phyloP scores from a whole-genome alignment of 2,113 vertebrate species.

The Romanogobio albipinnatus region DNA sequence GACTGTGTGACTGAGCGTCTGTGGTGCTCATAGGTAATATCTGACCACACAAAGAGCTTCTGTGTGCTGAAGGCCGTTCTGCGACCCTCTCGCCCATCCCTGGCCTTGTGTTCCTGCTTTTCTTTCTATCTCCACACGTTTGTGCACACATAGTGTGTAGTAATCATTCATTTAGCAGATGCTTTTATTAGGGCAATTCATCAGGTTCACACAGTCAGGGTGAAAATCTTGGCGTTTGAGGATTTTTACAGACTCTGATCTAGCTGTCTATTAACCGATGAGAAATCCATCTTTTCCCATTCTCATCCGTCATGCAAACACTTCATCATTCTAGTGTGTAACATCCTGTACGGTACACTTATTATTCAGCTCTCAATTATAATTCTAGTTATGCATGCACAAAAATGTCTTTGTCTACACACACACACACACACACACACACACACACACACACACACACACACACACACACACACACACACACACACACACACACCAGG shows the following conservation, averaged over 20 bases:
- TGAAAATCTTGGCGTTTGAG: neutral
- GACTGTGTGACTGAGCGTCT: neutral
- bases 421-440: neutral
- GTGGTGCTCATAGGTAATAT: neutral
- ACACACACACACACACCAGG: neutral
- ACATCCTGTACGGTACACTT: neutral
- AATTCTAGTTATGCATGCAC: neutral
- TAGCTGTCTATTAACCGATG: neutral
- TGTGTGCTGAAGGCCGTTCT: constrained; percentile 16
- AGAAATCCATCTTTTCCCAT: neutral
- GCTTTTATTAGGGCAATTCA: neutral
- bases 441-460: constrained; percentile 16
- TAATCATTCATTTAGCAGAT: neutral
- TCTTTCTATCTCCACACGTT: neutral
- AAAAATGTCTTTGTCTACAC: neutral
- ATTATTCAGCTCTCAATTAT: neutral
- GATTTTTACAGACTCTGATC: neutral
- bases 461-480: constrained; percentile 1
- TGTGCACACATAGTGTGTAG: neutral
- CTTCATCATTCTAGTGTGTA: neutral
- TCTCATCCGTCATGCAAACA: neutral
- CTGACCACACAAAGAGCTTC: constrained; percentile 20
- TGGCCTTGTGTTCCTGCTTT: neutral
- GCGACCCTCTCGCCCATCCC: constrained; percentile 1
- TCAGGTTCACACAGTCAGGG: neutral